A percentile compares a stretch with the other conserved stretches of the same genome.
Conservation (phyloP, 2,113 vertebrate genomes). For the Egretta garzetta region DNA sequence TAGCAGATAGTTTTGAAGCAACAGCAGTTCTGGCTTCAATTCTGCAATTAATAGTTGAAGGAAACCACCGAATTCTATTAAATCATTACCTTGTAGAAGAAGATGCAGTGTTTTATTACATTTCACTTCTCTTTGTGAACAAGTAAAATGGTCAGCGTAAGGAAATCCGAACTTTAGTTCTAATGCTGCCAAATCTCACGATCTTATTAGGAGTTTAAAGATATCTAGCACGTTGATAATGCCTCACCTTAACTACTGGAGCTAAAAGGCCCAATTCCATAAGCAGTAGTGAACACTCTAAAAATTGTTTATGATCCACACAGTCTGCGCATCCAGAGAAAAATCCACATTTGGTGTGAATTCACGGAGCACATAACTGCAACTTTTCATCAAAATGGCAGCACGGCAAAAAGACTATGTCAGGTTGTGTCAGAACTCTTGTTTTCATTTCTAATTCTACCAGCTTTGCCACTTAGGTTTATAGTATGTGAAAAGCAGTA, state of each 20-base stretch:
- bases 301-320: not conserved
- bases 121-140: not conserved
- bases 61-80: not conserved
- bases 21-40: not conserved
- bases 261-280: not conserved
- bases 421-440: not conserved
- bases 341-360: not conserved
- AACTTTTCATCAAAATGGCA: not conserved
- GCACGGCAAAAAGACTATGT: not conserved
- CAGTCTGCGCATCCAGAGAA: not conserved
- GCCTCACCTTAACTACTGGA: not conserved
- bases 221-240: not conserved
- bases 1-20: not conserved
- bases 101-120: not conserved
- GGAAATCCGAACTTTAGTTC: not conserved
- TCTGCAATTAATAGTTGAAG: not conserved
- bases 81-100: not conserved
- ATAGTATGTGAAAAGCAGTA: not conserved
- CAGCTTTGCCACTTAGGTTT: not conserved
- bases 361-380: not conserved
- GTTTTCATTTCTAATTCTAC: not conserved
- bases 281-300: not conserved
- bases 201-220: not conserved
- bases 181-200: not conserved
- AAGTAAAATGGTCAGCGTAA: not conserved